A percentile compares a stretch with the other conserved stretches of the same genome.
Conservation (phyloP, 2,888 invertebrate species). For the Campoplex capitator region DNA sequence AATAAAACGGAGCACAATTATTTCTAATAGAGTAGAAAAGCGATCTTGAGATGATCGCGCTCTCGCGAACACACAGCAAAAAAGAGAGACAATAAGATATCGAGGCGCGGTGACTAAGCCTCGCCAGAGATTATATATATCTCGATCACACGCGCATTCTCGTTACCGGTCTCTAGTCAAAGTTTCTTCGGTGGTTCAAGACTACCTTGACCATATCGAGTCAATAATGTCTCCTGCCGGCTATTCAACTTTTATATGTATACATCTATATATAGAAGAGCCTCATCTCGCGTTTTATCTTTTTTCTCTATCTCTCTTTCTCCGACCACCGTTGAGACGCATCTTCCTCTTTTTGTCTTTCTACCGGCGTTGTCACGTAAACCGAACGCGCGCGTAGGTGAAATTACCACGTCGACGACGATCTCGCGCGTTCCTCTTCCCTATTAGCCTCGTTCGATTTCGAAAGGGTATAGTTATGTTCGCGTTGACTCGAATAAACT, state of each 20-base stretch:
- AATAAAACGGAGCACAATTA: slow-evolving; percentile 65
- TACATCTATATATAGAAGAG: slow-evolving; percentile 26
- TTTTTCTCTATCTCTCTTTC: neutral
- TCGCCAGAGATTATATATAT: slow-evolving; percentile 43
- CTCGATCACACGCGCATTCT: slow-evolving; percentile 63
- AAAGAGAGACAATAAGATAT: slow-evolving; percentile 26
- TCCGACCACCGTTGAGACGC: slow-evolving; percentile 25
- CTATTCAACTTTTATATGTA: slow-evolving; percentile 64
- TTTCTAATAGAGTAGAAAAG: slow-evolving; percentile 72
- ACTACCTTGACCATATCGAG: slow-evolving; percentile 81
- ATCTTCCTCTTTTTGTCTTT: slow-evolving; percentile 47
- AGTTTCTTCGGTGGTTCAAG: slow-evolving; percentile 75
- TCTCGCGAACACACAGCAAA: slow-evolving; percentile 3
- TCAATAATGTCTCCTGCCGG: slow-evolving; percentile 80
- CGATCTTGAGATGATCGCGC: slow-evolving; percentile 24
- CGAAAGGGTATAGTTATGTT: slow-evolving; percentile 67
- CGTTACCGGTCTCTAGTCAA: slow-evolving; percentile 70
- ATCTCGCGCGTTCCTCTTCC: slow-evolving; percentile 77
- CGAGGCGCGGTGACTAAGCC: slow-evolving; percentile 65
- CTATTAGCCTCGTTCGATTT: slow-evolving; percentile 82
- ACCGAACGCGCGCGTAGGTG: slow-evolving; percentile 79
- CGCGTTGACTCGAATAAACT: neutral
- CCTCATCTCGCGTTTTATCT: slow-evolving; percentile 37
- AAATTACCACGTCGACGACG: slow-evolving; percentile 81
- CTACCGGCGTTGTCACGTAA: slow-evolving; percentile 67